phyloP scores from a whole-genome alignment of 1,140 invertebrate genomes.

The Drosophila lowei region DNA sequence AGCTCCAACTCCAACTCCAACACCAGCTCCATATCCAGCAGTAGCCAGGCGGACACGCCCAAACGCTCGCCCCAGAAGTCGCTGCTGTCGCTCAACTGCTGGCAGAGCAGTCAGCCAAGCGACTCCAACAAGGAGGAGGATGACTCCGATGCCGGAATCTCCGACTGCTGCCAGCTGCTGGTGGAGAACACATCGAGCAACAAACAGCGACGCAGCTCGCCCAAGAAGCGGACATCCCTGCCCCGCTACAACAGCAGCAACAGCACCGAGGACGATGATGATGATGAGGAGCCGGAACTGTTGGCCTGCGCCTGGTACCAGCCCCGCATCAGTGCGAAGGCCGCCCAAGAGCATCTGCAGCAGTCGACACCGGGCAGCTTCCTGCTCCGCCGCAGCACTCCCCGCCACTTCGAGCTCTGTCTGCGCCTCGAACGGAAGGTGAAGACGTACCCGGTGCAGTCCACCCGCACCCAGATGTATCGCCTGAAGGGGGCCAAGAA shows the following conservation, averaged over 20 bases:
- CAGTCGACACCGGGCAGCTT: slow-evolving; percentile 64
- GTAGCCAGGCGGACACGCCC: slow-evolving; percentile 34
- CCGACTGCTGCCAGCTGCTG: slow-evolving; percentile 74
- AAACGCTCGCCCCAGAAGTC: slow-evolving; percentile 72
- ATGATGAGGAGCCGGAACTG: slow-evolving; percentile 56
- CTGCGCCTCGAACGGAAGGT: slow-evolving; percentile 66
- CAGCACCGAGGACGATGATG: slow-evolving; percentile 49
- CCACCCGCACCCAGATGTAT: slow-evolving; percentile 64
- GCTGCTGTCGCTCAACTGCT: slow-evolving; percentile 74
- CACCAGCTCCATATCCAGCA: slow-evolving; percentile 22
- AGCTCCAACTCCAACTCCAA: slow-evolving; percentile 40
- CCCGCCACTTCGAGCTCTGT: slow-evolving; percentile 58
- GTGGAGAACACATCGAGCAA: slow-evolving; percentile 42
- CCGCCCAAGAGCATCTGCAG: slow-evolving; percentile 58
- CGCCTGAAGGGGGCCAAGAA: slow-evolving; percentile 94
- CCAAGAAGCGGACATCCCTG: slow-evolving; percentile 31
- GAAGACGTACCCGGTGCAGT: slow-evolving; percentile 61
- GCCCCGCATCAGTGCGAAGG: slow-evolving; percentile 69
- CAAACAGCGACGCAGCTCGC: slow-evolving; percentile 39
- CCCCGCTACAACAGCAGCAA: slow-evolving; percentile 46
- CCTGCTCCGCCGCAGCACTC: slow-evolving; percentile 66
- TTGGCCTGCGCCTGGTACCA: slow-evolving; percentile 70
- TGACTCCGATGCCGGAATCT: slow-evolving; percentile 71
- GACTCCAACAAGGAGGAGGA: slow-evolving; percentile 59
- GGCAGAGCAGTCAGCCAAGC: slow-evolving; percentile 71